These are phyloP conservation scores for Xestia ashworthii DNA, from an alignment of 2,888 invertebrate genomes.

Conservation along the genomic window DNA sequence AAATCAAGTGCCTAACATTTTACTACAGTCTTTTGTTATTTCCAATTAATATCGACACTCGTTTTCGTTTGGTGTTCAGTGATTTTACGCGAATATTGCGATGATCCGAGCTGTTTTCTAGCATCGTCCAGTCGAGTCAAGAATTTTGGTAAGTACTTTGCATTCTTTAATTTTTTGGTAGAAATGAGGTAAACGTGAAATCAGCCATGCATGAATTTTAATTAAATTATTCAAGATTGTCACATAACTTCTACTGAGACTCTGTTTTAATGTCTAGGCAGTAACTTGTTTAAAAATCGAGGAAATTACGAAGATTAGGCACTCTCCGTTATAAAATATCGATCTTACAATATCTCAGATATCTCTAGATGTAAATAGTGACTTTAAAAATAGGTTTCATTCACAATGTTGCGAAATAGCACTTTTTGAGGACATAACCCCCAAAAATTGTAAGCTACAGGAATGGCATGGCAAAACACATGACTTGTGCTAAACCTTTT, in stretches of 20 bases:
- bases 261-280: not conserved
- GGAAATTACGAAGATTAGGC: not conserved
- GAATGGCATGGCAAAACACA: constrained; percentile 40
- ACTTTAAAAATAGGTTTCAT: constrained; percentile 23
- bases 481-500: constrained; percentile 25
- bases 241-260: not conserved
- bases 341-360: not conserved
- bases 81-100: constrained; percentile 80
- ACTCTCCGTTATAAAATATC: constrained; percentile 6
- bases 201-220: constrained; percentile 33
- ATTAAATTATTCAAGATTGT: constrained; percentile 5
- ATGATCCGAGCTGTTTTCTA: constrained; percentile 90
- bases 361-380: not conserved
- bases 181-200: constrained; percentile 24
- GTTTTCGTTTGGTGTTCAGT: constrained; percentile 79
- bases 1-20: constrained; percentile 82
- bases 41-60: constrained; percentile 68
- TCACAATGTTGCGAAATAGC: constrained; percentile 1
- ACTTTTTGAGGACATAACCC: constrained; percentile 34
- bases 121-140: constrained; percentile 85
- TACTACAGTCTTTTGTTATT: constrained; percentile 73
- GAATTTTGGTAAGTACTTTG: constrained; percentile 85
- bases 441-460: constrained; percentile 25
- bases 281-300: constrained; percentile 10
- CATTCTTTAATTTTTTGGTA: constrained; percentile 8